Conservation (phyloP, 2,888 invertebrate genomes). For the Torymus texanus region DNA sequence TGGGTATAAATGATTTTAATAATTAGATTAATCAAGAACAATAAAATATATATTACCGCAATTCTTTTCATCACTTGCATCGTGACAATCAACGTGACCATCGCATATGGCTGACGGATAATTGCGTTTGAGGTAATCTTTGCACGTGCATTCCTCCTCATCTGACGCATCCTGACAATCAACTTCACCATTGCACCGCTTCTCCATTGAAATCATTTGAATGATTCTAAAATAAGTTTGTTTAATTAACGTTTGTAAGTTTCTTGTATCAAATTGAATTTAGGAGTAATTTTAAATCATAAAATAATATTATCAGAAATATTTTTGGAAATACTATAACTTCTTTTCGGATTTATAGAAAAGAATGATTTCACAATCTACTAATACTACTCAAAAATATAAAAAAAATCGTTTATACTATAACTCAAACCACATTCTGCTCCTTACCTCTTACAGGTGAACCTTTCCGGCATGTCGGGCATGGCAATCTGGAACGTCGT, state of each 20-base stretch:
- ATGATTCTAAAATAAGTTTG: constrained; percentile 77
- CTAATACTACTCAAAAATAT: neutral
- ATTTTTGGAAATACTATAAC: too few relatives aligned
- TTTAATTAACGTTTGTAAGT: constrained; percentile 22
- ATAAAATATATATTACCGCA: constrained; percentile 79
- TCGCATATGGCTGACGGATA: constrained; percentile 82
- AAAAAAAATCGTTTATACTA: too few relatives aligned
- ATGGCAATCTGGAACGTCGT: neutral
- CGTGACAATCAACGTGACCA: constrained; percentile 84
- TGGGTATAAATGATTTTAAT: too few relatives aligned
- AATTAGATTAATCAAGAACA: too few relatives aligned
- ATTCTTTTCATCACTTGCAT: constrained; percentile 84
- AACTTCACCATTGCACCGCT: constrained; percentile 81
- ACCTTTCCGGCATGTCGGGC: constrained; percentile 32
- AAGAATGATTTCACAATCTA: too few relatives aligned
- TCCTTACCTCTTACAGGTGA: constrained; percentile 42
- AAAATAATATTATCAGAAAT: neutral
- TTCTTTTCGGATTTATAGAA: too few relatives aligned
- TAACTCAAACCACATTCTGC: too few relatives aligned
- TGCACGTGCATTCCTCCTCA: constrained; percentile 84
- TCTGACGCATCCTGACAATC: constrained; percentile 92
- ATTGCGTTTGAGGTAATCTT: constrained; percentile 79
- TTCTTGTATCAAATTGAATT: too few relatives aligned
- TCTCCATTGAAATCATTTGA: constrained; percentile 79
- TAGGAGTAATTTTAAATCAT: too few relatives aligned